Evolutionary conservation across 2,888 invertebrate genomes (phyloP), one percentile per base, ranked within the genome.

Genomic region (Phengaris arion): DNA sequence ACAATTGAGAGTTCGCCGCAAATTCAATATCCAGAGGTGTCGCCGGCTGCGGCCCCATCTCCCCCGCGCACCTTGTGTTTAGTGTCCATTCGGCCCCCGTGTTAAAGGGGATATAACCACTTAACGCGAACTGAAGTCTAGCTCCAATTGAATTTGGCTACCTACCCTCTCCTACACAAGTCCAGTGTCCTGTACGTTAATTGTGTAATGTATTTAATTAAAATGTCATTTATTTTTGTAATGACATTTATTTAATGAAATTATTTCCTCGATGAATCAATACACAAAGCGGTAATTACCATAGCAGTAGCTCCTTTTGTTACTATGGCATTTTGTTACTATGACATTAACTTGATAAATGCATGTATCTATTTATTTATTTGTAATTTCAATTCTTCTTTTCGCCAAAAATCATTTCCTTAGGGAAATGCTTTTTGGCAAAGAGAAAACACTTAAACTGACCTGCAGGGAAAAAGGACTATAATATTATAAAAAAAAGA

Each of bases 11-110:
- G 85, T 85, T 86, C 87, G 86, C 87, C 87, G 85, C 92, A 91
- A 91, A 92, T 92, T 92, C 92, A 93, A 93, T 93, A 92, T 91
- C 89, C 89, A 87, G 90, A 91, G 91, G 92, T 92, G 91, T 89
- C 88, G 85, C 83, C 85, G 83, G 82, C 83, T 83, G 81, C 85
- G 83, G 82, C 83, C 83, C 79, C 79, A 79, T 79, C 81, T 77
- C 80, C 78, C 79, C 78, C 79, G 80, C 79, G 82, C 87, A 85
- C 87, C 89, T 88, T 85, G 87, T 86, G 87, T 89, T 89, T 87
- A 88, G 87, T 87, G 91, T 87, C 89, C 89, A 86, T 85, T 86
- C 84, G 82, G 83, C 85, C 89, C 83, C 85, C 83, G 86, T 85
- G 85, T 85, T 85, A 83, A 84, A 86, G 87, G 87, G 90, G 89